Conservation (phyloP, 30 jellyfish, hydroid and myxozoan genomes). For the Turritopsis dohrnii region DNA sequence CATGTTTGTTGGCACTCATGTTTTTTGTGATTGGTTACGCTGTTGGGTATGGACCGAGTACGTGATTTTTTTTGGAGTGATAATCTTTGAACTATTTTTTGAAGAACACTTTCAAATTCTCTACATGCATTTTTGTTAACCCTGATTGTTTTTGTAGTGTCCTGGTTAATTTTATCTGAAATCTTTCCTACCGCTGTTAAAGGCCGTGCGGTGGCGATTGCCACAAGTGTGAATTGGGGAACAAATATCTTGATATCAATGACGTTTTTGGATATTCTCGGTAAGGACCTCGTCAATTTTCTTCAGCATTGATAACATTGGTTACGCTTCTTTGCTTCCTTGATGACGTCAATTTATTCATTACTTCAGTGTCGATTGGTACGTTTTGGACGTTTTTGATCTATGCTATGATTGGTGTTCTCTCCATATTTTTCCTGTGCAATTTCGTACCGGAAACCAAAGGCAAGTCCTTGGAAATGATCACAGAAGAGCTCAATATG, state of each 20-base stretch:
- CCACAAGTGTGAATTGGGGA: slow-evolving; percentile 85
- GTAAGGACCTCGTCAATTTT: slow-evolving; percentile 1
- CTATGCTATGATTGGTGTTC: slow-evolving; percentile 50
- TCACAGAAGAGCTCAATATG: slow-evolving; percentile 47
- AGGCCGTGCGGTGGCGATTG: slow-evolving; percentile 87
- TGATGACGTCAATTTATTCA: too few species aligned
- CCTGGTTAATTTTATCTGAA: slow-evolving; percentile 80
- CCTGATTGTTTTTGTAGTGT: slow-evolving; percentile 31
- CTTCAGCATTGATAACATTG: too few species aligned
- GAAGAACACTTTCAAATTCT: too few species aligned
- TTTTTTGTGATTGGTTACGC: slow-evolving; percentile 79
- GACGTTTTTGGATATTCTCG: slow-evolving; percentile 59
- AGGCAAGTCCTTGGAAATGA: slow-evolving; percentile 56
- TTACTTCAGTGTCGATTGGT: slow-evolving; percentile 7
- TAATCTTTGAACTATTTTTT: too few species aligned
- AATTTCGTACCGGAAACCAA: slow-evolving; percentile 72
- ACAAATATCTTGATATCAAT: slow-evolving; percentile 67
- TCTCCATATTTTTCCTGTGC: slow-evolving; percentile 51
- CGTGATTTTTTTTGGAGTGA: slow-evolving; percentile 7
- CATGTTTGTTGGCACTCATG: slow-evolving; percentile 72
- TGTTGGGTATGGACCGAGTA: slow-evolving; percentile 86
- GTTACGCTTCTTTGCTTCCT: too few species aligned
- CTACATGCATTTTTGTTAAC: too few species aligned
- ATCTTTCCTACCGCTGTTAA: slow-evolving; percentile 82
- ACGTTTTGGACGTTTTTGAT: slow-evolving; percentile 58